A percentile compares a stretch with the other conserved stretches of the same genome.
Conservation (phyloP, 1,140 invertebrate genomes). For the Asobara japonica region DNA sequence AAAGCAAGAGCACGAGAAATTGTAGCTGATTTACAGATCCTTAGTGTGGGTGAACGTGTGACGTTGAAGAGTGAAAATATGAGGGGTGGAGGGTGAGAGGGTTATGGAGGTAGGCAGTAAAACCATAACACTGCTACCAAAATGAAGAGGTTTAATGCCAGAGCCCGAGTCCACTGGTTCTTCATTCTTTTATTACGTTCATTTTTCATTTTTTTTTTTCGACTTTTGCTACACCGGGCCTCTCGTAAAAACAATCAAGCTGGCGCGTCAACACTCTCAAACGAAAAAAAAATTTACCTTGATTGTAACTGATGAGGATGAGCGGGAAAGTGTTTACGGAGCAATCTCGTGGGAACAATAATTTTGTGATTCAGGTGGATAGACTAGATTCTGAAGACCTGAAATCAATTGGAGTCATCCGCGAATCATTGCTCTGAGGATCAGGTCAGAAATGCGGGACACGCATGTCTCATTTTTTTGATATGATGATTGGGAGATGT, state of each 20-base stretch:
- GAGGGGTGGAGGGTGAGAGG: not conserved
- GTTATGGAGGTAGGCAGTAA: constrained; percentile 46
- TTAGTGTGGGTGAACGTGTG: not conserved
- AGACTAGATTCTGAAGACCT: no score
- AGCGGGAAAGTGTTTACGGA: not conserved
- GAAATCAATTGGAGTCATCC: no score
- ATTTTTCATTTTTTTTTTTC: not conserved
- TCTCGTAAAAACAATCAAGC: constrained; percentile 15
- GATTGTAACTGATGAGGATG: constrained; percentile 10
- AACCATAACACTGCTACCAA: constrained; percentile 60
- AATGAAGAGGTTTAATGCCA: constrained; percentile 60
- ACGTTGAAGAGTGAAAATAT: not conserved
- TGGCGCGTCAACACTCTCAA: not conserved
- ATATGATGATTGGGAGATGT: no score
- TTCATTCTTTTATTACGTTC: not conserved
- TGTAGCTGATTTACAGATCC: constrained; percentile 1
- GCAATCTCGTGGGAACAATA: not conserved
- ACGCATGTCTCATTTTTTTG: no score
- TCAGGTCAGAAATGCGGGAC: no score
- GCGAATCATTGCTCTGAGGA: no score
- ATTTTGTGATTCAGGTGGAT: no score
- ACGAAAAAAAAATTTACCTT: not conserved
- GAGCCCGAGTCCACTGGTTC: constrained; percentile 25
- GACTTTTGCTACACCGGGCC: not conserved
- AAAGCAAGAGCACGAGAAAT: not conserved